Base-by-base conservation (phyloP, 2,888 invertebrate species). In the Brachynemurus nebulosus region DNA sequence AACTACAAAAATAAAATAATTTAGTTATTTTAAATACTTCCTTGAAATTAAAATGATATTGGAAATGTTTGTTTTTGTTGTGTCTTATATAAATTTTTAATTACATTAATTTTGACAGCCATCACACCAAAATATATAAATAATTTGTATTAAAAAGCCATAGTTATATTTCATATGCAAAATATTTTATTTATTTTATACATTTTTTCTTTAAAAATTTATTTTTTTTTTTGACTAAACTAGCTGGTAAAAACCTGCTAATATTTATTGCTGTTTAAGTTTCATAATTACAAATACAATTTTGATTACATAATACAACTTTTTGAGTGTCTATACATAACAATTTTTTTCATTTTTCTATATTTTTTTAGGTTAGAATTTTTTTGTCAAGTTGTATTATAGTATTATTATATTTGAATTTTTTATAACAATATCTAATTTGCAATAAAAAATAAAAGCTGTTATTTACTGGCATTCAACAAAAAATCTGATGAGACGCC, bases 81-180 rank as follows among this genome's bases (percentile, higher is more conserved):
- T n/a, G n/a, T n/a, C n/a, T n/a, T n/a, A n/a, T n/a, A n/a, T n/a
- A n/a, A n/a, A n/a, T 59, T 55, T 53, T 53, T 52, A 52, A 46
- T 52, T 52, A 51, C 52, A 51, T 53, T 54, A 12, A 30, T 12
- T 27, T 17, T 16, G n/a, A 27, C 14, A 14, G 20, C 27, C 38
- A 42, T 45, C 41, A 45, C 45, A 40, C 42, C 44, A 45, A 45
- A 30, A 30, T 30, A 30, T 30, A 30, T 30, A 30, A 30, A 30
- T 30, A 30, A 30, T 30, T 30, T 30, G n/a, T 30, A 30, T 30
- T 30, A 30, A 30, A n/a, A 30, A 30, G 30, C 30, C n/a, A 30
- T 30, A 30, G 17, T 37, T 19, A 18, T 12, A 37, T 49, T 48
- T 51, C 49, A 46, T 45, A 45, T 49, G 48, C 47, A 48, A 47